Evolutionary conservation across 53 echinoderm and acorn worm genomes (phyloP), one percentile per base, ranked within the genome.

Genomic region (Echinometra lucunter): DNA sequence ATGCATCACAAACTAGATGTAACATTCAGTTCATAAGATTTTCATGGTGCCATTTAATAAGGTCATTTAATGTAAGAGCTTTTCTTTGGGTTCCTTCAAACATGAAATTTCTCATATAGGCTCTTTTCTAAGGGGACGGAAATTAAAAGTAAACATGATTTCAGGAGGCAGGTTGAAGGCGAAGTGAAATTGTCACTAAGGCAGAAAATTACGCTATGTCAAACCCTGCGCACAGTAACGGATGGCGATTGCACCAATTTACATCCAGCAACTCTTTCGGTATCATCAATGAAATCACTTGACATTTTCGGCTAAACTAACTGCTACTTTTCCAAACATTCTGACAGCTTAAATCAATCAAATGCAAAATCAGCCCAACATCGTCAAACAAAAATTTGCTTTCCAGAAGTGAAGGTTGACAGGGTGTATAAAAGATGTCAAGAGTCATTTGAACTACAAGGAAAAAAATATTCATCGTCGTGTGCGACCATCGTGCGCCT

Each of bases 131-230:
- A 85, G 78, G 28, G 85, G 30, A 85, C 85, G 85, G 85, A 85
- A 85, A 85, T 85, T 85, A 85, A 85, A 85, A 85, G 85, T 85
- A 85, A 85, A 85, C 85, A 85, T 49, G 85, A 85, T 47, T 85
- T 85, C 37, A 12, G 82, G 45, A 85, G 49, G 10, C 53, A 21
- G n/a, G 12, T 85, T 85, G 45, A 49, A 25, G 49, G 11, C 11
- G 85, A 28, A 49, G n/a, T 13, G 30, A 28, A 85, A 28, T 49
- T 49, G 49, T 85, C 85, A 49, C 49, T 16, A 85, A 13, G 45
- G 38, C 35, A 44, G 19, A 85, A 85, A 49, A 30, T 13, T 6
- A 37, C 9, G 69, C 9, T 42, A 21, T 42, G 44, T 81, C 81
- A 38, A 44, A 38, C 81, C 7, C 3, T 2, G 42, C 42, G 2